phyloP scores from a whole-genome alignment of 37 sponge, comb jelly and placozoan species.

The Amphimedon queenslandica region DNA sequence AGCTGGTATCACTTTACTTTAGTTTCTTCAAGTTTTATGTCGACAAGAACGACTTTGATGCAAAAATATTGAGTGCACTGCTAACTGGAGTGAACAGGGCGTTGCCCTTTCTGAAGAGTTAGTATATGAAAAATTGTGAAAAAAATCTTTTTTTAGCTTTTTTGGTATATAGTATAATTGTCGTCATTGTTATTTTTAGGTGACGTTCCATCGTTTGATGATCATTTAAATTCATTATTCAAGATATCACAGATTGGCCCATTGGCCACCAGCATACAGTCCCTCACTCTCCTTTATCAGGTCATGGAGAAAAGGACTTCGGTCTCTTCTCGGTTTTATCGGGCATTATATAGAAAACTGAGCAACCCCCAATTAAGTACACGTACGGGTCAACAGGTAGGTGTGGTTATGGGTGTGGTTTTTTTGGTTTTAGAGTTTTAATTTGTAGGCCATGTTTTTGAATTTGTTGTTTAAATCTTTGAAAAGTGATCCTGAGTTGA shows the following conservation, averaged over 20 bases:
- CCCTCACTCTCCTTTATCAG: conserved; percentile 93
- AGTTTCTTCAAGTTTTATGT: conserved; percentile 85
- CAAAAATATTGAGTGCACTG: conserved; percentile 85
- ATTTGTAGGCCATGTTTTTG: conserved; percentile 80
- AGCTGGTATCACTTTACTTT: conserved; percentile 80
- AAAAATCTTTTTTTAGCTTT: neutral
- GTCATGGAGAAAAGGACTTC: conserved; percentile 82
- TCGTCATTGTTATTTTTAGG: conserved; percentile 15
- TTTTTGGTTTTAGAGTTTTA: neutral
- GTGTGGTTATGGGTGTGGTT: neutral
- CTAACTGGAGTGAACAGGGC: conserved; percentile 95
- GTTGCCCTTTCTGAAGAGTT: conserved; percentile 80
- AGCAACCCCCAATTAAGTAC: conserved; percentile 67
- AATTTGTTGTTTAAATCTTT: conserved; percentile 94
- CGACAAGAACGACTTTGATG: conserved; percentile 59
- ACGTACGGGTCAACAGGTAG: conserved; percentile 67
- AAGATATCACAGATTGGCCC: conserved; percentile 84
- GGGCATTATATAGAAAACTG: conserved; percentile 90
- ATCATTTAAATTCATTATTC: conserved; percentile 90
- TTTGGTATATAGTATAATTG: neutral
- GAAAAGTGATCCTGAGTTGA: conserved; percentile 78
- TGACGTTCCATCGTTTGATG: conserved; percentile 74
- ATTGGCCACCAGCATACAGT: conserved; percentile 84
- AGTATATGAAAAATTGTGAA: conserved; percentile 16
- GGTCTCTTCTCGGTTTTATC: conserved; percentile 84